Evolutionary conservation across 2,113 vertebrate genomes (phyloP).

Genomic region (Ondatra zibethicus): DNA sequence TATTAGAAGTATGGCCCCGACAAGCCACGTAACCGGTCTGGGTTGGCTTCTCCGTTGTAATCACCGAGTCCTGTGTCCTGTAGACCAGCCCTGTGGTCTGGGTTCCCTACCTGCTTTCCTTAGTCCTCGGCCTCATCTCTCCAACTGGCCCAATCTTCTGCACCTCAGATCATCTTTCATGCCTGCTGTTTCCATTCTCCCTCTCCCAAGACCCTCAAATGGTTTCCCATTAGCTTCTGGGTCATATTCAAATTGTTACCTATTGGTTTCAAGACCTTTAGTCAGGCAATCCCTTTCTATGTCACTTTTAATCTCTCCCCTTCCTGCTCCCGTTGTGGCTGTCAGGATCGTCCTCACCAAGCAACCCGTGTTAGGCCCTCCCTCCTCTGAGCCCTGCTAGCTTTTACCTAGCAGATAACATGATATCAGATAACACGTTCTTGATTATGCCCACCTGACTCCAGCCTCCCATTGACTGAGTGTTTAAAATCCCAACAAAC

Average conservation of each 20-base stretch:
- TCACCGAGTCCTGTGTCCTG: background rate
- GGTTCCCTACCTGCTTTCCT: background rate
- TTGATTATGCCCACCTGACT: background rate
- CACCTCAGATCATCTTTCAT: constrained; percentile 27
- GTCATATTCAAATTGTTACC: constrained; percentile 71
- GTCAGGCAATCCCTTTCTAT: constrained; percentile 56
- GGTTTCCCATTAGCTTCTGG: constrained; percentile 68
- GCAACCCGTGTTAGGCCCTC: background rate
- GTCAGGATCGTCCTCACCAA: constrained; percentile 32
- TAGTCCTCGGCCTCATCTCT: background rate
- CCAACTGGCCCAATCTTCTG: constrained; percentile 51
- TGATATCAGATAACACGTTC: background rate
- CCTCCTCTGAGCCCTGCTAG: background rate
- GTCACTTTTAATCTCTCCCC: constrained; percentile 67
- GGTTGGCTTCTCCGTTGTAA: background rate
- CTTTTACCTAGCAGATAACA: background rate
- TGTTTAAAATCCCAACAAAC: background rate
- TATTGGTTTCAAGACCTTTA: constrained; percentile 71
- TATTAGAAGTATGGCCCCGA: background rate
- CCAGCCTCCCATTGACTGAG: background rate
- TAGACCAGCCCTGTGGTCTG: background rate
- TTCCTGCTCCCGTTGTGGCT: constrained; percentile 2
- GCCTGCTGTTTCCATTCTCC: constrained; percentile 51
- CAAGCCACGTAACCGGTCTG: background rate
- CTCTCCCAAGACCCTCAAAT: constrained; percentile 60